phyloP scores from a whole-genome alignment of 1,140 invertebrate species.

The Pseudachorutes palmiensis region DNA sequence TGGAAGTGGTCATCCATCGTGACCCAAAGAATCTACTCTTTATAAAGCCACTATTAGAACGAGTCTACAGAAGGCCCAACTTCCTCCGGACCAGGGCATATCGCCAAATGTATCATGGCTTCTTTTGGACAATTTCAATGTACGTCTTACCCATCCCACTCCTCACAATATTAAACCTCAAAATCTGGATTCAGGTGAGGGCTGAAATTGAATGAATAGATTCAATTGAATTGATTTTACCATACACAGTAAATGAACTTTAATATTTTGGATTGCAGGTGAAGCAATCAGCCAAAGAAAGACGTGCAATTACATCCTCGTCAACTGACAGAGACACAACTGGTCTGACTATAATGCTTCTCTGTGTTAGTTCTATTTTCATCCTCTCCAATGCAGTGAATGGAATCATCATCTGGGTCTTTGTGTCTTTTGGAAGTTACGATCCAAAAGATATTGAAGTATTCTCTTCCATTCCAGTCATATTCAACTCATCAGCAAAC shows the following conservation, averaged over 20 bases:
- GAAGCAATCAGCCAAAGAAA: neutral
- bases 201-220: no score
- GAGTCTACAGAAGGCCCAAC: neutral
- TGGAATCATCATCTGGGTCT: conserved; percentile 1
- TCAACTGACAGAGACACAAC: neutral
- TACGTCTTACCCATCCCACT: neutral
- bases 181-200: neutral
- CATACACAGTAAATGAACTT: neutral
- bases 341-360: neutral
- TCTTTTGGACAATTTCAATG: neutral
- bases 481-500: neutral
- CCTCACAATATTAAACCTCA: neutral
- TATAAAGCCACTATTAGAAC: neutral
- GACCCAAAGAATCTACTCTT: conserved; percentile 54
- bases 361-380: neutral
- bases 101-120: neutral
- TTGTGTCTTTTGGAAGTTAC: neutral
- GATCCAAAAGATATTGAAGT: neutral
- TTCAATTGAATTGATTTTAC: neutral
- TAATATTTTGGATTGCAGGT: neutral
- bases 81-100: neutral
- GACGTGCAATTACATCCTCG: neutral
- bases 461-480: neutral
- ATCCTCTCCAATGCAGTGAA: neutral
- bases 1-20: neutral